These are phyloP conservation scores for Drosophila bipectinata DNA, from an alignment of 1,140 invertebrate species.

Conservation along the genomic window DNA sequence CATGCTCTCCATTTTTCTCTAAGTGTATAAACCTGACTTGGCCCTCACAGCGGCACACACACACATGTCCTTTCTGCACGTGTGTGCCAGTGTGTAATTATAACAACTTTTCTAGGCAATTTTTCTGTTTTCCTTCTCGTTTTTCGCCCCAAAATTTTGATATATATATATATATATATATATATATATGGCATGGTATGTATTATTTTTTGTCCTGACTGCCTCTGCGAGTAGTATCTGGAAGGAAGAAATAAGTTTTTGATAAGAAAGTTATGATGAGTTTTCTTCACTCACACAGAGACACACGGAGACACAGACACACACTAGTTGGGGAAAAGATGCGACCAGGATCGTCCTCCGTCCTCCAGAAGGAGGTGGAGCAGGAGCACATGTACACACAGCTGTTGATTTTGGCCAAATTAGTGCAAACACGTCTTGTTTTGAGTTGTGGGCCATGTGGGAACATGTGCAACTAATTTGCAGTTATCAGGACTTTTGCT, in stretches of 20 bases:
- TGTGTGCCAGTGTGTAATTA: constrained; percentile 65
- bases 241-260: constrained; percentile 69
- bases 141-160: constrained; percentile 15
- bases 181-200: not conserved
- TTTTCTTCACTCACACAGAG: constrained; percentile 53
- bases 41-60: constrained; percentile 17
- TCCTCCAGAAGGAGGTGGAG: not conserved
- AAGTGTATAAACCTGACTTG: constrained; percentile 1
- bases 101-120: constrained; percentile 78
- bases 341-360: too few relatives aligned
- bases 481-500: constrained; percentile 55
- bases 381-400: constrained; percentile 64
- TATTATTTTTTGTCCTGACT: constrained; percentile 5
- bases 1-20: not conserved
- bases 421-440: constrained; percentile 81
- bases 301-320: too few relatives aligned
- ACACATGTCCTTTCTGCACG: constrained; percentile 22
- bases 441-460: constrained; percentile 64
- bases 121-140: constrained; percentile 46
- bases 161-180: not conserved
- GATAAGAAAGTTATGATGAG: constrained; percentile 83
- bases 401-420: constrained; percentile 82
- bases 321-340: constrained; percentile 11
- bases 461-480: constrained; percentile 81
- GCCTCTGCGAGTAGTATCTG: constrained; percentile 43